phyloP scores from a whole-genome alignment of 2,113 vertebrate genomes.

The Xenopus laevis region DNA sequence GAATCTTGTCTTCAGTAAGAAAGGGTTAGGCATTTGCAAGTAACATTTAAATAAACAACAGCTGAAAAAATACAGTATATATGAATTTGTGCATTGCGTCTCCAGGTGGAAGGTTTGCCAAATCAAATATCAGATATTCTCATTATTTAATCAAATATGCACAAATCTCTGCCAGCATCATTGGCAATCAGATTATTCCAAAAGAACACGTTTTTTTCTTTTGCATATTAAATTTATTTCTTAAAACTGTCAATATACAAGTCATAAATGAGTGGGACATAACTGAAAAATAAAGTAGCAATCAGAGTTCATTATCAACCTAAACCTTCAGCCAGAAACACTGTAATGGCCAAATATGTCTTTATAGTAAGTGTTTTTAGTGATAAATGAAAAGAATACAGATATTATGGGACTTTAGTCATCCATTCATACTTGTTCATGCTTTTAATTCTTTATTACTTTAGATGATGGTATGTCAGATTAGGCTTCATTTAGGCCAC shows the following conservation, averaged over 20 bases:
- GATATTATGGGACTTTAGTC: too few relatives aligned
- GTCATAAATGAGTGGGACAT: conserved; percentile 43
- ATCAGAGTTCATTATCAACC: conserved; percentile 42
- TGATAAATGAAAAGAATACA: neutral
- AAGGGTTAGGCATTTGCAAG: conserved; percentile 6
- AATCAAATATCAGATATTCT: conserved; percentile 33
- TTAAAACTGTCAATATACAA: conserved; percentile 37
- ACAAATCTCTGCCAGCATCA: conserved; percentile 40
- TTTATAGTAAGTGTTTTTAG: conserved; percentile 12
- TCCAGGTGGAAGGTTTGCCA: conserved; percentile 43
- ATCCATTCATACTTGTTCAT: too few relatives aligned
- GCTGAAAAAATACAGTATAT: conserved; percentile 24
- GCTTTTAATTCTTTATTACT: too few relatives aligned
- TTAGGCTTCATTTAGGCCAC: too few relatives aligned
- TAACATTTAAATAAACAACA: conserved; percentile 30
- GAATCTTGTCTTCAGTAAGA: neutral
- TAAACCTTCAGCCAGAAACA: conserved; percentile 34
- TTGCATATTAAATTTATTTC: conserved; percentile 41
- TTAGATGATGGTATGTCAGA: too few relatives aligned
- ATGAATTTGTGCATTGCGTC: conserved; percentile 22
- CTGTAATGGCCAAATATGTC: conserved; percentile 21
- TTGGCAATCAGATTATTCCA: conserved; percentile 42
- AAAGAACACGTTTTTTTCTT: conserved; percentile 33
- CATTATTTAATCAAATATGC: conserved; percentile 46
- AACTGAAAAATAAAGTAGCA: conserved; percentile 46